Evolutionary conservation across 2,797 vertebrate species (phyloP), one percentile per base, ranked within the genome.

Genomic region (Onychomys leucogaster): DNA sequence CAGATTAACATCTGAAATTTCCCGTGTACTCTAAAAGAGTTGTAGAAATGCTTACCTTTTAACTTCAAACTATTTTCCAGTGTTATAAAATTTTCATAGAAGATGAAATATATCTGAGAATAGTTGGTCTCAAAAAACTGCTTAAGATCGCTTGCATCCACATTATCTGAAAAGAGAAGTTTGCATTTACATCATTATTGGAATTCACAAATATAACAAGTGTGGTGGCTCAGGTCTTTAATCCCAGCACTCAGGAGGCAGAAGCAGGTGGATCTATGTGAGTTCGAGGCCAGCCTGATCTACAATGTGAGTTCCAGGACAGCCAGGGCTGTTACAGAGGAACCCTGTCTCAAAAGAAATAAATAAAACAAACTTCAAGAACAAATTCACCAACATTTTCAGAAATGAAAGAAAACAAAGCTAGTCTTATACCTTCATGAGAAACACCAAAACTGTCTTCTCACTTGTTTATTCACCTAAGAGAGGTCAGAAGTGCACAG

Each of bases 51-150:
- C 96, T 98, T 97, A 99, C 99, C 99, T 99, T 99, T 99, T 99
- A 99, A 99, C 98, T 99, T 99, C 99, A 99, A 99, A 99, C 98
- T 99, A 98, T 99, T 99, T 99, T 99, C 99, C 99, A 99, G 99
- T 99, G 99, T 99, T 99, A 99, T 98, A 98, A 99, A 99, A 99
- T 99, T 99, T 99, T 99, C 99, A 99, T 99, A 99, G 99, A 99
- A 99, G 99, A 99, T 99, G 99, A 99, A 99, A 99, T 99, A 99
- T 98, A 99, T 99, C 97, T 99, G 99, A 98, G 99, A 99, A 98
- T 99, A 99, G 98, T 99, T 99, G 98, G 97, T 99, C 98, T 99
- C 99, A 98, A 99, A 99, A 98, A 99, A 99, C 41, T 99, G 98
- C 98, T 99, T 99, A 98, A 99, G 98, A 98, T 99, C 99, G 98